Evolutionary conservation across 2,797 vertebrate genomes (phyloP), one percentile per base, ranked within the genome.

Genomic region (Coluber constrictor): DNA sequence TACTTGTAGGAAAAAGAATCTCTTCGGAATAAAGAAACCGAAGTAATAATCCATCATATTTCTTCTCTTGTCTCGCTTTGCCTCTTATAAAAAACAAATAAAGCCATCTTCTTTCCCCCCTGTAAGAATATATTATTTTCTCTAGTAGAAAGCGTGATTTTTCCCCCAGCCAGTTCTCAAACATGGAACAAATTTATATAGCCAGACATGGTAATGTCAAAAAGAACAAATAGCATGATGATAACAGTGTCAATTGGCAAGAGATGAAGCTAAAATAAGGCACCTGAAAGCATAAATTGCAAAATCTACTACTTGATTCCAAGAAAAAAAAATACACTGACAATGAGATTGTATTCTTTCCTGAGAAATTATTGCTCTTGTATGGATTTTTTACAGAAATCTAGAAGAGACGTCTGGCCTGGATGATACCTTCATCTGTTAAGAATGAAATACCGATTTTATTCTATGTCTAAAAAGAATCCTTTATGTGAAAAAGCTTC

Each of bases 1-100:
- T 94, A 96, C 95, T 95, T 20, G 93, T 0, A 92, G 92, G 94
- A 92, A 83, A 92, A 51, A 56, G 1, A 0, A 96, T 92, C 63
- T 23, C 51, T 89, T 90, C 89, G n/a, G 63, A 87, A 59, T 95
- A 87, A 96, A 95, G 92, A 95, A 94, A 89, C 37, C 2, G 2
- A 83, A 88, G 7, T 5, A 95, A 95, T 95, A 16, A 66, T 83
- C 74, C 47, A 83, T 47, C 43, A 47, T 23, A 47, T 83, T 83
- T 83, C 20, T 83, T 25, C 43, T 25, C 79, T 47, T 12, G 20
- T 25, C 79, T 56, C 0, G 70, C 47, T 92, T 92, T 83, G 51
- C 3, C 32, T 9, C 0, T 1, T 32, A 43, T n/a, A 92, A 61
- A 93, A 47, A n/a, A 5, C 70, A 74, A 70, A 13, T 20, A n/a